Conservation (phyloP, 2,113 vertebrate species). For the Herpetotheres cachinnans region DNA sequence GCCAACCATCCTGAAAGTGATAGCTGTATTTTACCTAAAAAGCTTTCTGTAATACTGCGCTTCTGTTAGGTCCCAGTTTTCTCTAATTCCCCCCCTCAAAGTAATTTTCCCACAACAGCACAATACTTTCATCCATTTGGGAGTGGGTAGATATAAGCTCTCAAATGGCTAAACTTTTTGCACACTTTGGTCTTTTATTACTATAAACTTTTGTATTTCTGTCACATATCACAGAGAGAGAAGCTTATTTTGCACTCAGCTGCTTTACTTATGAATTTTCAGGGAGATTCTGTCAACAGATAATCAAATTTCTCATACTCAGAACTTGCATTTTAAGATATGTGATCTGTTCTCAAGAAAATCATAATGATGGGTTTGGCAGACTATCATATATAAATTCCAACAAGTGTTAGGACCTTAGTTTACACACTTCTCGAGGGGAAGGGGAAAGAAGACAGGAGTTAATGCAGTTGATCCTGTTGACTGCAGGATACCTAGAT, state of each 20-base stretch:
- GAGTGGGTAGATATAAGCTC: background rate
- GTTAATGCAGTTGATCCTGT: background rate
- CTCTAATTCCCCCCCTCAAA: too few relatives aligned
- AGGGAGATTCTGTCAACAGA: background rate
- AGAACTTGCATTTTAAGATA: background rate
- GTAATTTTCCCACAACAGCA: background rate
- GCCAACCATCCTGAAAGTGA: too few relatives aligned
- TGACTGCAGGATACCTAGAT: background rate
- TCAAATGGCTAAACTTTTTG: background rate
- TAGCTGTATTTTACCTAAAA: too few relatives aligned
- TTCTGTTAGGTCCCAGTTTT: too few relatives aligned
- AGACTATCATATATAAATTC: background rate
- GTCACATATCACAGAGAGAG: background rate
- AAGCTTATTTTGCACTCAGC: background rate
- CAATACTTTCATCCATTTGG: background rate
- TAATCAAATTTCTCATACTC: background rate
- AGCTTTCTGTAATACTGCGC: too few relatives aligned
- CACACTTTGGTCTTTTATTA: background rate
- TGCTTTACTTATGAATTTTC: background rate
- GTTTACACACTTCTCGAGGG: background rate
- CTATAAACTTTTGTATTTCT: background rate
- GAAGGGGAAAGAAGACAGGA: background rate
- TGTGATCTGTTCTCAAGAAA: background rate
- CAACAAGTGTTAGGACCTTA: background rate
- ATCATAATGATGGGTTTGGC: background rate